These are phyloP conservation scores for Watsonalla cultraria DNA, from an alignment of 2,888 invertebrate species.

Conservation along the genomic window DNA sequence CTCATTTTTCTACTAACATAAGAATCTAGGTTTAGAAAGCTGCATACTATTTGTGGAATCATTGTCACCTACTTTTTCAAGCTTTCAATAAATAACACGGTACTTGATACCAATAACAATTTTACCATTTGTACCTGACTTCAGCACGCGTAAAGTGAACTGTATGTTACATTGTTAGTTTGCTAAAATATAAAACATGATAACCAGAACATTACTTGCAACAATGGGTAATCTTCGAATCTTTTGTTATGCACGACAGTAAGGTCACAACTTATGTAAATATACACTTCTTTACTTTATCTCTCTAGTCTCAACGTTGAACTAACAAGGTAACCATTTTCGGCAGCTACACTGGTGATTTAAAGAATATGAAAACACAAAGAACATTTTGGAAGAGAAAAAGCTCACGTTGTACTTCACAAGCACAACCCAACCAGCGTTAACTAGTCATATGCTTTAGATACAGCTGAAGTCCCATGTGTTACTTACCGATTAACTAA, in stretches of 20 bases:
- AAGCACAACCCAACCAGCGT: slow-evolving; percentile 26
- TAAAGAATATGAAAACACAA: slow-evolving; percentile 10
- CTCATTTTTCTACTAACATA: slow-evolving; percentile 18
- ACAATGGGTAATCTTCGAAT: slow-evolving; percentile 30
- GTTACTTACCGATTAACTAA: slow-evolving; percentile 51
- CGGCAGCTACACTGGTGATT: slow-evolving; percentile 7
- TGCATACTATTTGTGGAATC: slow-evolving; percentile 22
- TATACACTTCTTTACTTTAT: slow-evolving; percentile 13
- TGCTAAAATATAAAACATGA: slow-evolving; percentile 8
- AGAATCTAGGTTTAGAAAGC: slow-evolving; percentile 25
- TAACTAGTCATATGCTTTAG: slow-evolving; percentile 10
- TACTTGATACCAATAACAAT: too few relatives aligned
- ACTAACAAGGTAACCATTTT: background rate
- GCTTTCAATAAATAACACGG: slow-evolving; percentile 3
- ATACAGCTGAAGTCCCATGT: background rate
- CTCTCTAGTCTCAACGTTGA: slow-evolving; percentile 4
- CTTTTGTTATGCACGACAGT: slow-evolving; percentile 39
- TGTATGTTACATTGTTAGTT: background rate
- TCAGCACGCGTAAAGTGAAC: too few relatives aligned
- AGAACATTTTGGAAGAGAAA: slow-evolving; percentile 27
- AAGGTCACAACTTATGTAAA: slow-evolving; percentile 51
- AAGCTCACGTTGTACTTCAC: slow-evolving; percentile 60
- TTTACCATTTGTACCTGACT: too few relatives aligned
- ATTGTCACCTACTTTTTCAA: slow-evolving; percentile 25
- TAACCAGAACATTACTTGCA: slow-evolving; percentile 28